Evolutionary conservation across 2,113 vertebrate species (phyloP), one percentile per base, ranked within the genome.

Genomic region (Zeus faber): DNA sequence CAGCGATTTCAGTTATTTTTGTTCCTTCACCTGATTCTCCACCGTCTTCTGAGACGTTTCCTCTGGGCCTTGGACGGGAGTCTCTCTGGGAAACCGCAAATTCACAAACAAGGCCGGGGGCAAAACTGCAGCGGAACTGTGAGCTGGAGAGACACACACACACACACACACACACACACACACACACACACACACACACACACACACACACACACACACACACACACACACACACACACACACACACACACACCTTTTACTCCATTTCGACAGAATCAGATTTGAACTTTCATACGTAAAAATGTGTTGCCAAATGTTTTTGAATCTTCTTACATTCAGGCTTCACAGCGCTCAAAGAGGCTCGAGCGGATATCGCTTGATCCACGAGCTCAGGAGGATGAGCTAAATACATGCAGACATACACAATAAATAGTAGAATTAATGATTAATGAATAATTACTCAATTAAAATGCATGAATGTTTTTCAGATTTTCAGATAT

Each of bases 1-100:
- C n/a, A n/a, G n/a, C n/a, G n/a, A n/a, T n/a, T n/a, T n/a, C n/a
- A n/a, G n/a, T n/a, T n/a, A n/a, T n/a, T n/a, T n/a, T n/a, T n/a
- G n/a, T n/a, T n/a, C n/a, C n/a, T n/a, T 89, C 79, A 92, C 91
- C 80, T 63, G 47, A 49, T 80, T 76, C 52, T 2, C 29, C 50
- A 72, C 55, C 41, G 17, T 40, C 3, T 43, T 7, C 13, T 50
- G 46, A 24, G 45, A n/a, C n/a, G n/a, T 54, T 22, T 29, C 68
- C 57, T 50, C 62, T 54, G 6, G 49, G 11, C 61, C 61, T 83
- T 54, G 52, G 68, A 26, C 18, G 49, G 27, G 9, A 7, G 13
- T 17, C 51, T 88, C 72, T 31, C 49, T 20, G 9, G 70, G 48
- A n/a, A 85, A 63, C 18, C 2, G 70, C 37, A 72, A 56, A 53